Conservation (phyloP, 2,888 invertebrate genomes). For the Pachymerium ferrugineum region DNA sequence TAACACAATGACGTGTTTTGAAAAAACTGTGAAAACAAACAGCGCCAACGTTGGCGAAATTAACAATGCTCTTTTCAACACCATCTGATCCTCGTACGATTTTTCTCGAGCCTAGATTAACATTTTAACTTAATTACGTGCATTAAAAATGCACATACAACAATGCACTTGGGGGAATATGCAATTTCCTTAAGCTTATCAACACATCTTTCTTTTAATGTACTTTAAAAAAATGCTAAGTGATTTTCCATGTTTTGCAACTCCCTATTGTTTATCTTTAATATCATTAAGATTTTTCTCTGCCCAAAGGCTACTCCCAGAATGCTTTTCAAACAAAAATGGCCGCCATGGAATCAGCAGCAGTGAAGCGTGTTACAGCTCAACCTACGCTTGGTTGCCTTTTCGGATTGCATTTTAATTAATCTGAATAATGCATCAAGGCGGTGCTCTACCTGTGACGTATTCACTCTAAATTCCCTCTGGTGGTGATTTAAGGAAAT, state of each 20-base stretch:
- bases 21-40: neutral
- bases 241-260: conserved; percentile 15
- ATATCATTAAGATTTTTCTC: conserved; percentile 27
- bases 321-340: conserved; percentile 18
- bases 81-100: neutral
- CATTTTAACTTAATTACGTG: conserved; percentile 16
- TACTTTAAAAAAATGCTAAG: conserved; percentile 17
- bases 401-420: conserved; percentile 22
- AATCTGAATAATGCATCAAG: conserved; percentile 25
- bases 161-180: conserved; percentile 25
- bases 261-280: conserved; percentile 25
- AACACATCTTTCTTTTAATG: conserved; percentile 12
- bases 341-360: conserved; percentile 20
- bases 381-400: neutral
- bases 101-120: neutral
- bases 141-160: conserved; percentile 16
- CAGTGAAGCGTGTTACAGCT: conserved; percentile 19
- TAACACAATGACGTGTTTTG: too few species aligned
- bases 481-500: neutral
- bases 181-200: conserved; percentile 27
- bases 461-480: neutral
- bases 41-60: neutral
- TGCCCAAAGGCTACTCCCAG: neutral
- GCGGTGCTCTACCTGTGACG: neutral
- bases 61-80: conserved; percentile 16